Evolutionary conservation across 1,140 invertebrate genomes (phyloP), one percentile per base, ranked within the genome.

Genomic region (Lithobius niger): DNA sequence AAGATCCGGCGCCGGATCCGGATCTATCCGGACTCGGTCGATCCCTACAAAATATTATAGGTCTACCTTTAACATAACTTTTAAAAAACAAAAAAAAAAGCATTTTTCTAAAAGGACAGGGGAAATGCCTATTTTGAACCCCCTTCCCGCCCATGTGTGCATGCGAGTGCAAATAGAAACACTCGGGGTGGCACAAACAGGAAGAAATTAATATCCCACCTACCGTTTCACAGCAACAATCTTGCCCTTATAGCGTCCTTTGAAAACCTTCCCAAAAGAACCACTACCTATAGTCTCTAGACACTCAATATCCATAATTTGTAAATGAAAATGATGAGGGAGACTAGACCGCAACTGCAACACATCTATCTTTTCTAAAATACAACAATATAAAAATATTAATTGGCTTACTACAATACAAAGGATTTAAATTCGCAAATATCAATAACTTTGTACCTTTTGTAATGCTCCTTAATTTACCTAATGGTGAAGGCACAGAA

Each of bases 241-340:
- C 58, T 16, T 51, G 21, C 6, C 21, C 24, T 13, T 16, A 13
- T 25, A 42, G 51, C 59, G 50, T 45, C 73, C 74, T 60, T 70
- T 70, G 58, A 71, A 75, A 13, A 76, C 73, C 66, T 74, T 74
- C 15, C 73, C 74, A 63, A 76, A 76, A 15, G 74, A 75, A 0
- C 73, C 73, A 52, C 66, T 69, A 16, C 72, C 73, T 53, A 76
- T 75, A 13, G 68, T 65, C 59, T 75, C 74, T 59, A 72, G 65
- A 52, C 71, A 69, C 42, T 75, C 74, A 28, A 76, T 65, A 53
- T 76, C 74, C 47, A 64, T 64, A 42, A 76, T 61, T 43, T 68
- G 68, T 10, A 75, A 60, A 52, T 75, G 74, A 55, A 69, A 72
- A 13, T 68, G 62, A 44, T 69, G 70, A n/a, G 70, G 66, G 3